Percentiles rank a stretch among this genome's conserved stretches.
These are phyloP conservation scores for Oscheius sp. DNA, from an alignment of 2,888 invertebrate species.

Conservation along the genomic window DNA sequence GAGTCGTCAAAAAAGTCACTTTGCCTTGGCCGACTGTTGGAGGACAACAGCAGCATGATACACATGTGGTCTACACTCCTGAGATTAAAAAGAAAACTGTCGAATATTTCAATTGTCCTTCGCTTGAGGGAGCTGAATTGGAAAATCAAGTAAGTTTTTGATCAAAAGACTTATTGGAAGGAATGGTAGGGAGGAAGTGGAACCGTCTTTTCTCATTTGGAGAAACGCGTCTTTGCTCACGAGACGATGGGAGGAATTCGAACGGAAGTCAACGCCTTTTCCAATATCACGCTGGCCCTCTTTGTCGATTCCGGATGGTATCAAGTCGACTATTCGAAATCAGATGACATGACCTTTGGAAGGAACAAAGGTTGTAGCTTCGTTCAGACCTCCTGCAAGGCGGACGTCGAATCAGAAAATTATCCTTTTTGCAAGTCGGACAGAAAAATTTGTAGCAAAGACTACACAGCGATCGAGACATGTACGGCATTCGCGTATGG, in stretches of 20 bases:
- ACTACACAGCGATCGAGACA: neutral
- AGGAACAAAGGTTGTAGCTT: neutral
- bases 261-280: conserved; percentile 3
- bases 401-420: neutral
- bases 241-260: conserved; percentile 1
- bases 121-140: conserved; percentile 1
- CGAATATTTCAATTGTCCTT: neutral
- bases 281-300: neutral
- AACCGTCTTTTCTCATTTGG: neutral
- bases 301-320: conserved; percentile 14
- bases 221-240: conserved; percentile 8
- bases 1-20: conserved; percentile 2
- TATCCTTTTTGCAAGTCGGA: neutral
- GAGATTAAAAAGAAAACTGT: neutral
- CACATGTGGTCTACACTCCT: neutral
- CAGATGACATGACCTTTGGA: neutral
- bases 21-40: neutral
- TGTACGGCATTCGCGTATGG: neutral
- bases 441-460: neutral
- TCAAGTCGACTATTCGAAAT: neutral
- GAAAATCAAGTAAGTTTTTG: too few relatives aligned
- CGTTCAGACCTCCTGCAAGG: neutral
- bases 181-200: neutral
- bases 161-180: too few relatives aligned
- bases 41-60: neutral